Percentiles rank a stretch among this genome's conserved stretches.
Evolutionary conservation across 2,888 invertebrate species (phyloP).

Genomic region (Acanthoscelides obtectus): DNA sequence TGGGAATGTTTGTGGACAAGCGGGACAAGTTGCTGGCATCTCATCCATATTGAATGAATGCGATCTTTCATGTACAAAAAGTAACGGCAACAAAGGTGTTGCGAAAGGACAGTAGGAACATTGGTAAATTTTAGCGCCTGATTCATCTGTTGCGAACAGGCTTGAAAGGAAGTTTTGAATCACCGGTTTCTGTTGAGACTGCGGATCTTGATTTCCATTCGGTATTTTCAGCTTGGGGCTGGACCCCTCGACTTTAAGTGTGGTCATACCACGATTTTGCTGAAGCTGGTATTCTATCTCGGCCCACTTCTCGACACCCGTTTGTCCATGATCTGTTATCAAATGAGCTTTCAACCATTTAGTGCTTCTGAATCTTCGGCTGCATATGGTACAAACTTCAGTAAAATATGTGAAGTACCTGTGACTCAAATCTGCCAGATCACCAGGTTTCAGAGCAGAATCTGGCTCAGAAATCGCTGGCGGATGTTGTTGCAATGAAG

Average conservation of each 20-base stretch:
- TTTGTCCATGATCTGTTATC: slow-evolving; percentile 77
- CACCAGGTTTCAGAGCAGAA: slow-evolving; percentile 51
- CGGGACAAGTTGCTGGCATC: slow-evolving; percentile 53
- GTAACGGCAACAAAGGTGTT: slow-evolving; percentile 82
- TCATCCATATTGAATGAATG: slow-evolving; percentile 50
- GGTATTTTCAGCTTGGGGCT: slow-evolving; percentile 58
- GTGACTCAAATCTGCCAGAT: slow-evolving; percentile 56
- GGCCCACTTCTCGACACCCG: slow-evolving; percentile 59
- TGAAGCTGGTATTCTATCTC: slow-evolving; percentile 52
- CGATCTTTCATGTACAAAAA: slow-evolving; percentile 88
- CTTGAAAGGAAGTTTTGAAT: slow-evolving; percentile 53
- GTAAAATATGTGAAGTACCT: slow-evolving; percentile 64
- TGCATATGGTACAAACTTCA: slow-evolving; percentile 81
- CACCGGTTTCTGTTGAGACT: slow-evolving; percentile 38
- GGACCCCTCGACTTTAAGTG: slow-evolving; percentile 34
- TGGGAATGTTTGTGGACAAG: slow-evolving; percentile 55
- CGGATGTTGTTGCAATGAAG: slow-evolving; percentile 28
- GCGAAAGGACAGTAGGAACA: slow-evolving; percentile 88
- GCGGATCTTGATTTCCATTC: slow-evolving; percentile 45
- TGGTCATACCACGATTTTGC: slow-evolving; percentile 33
- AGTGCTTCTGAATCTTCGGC: slow-evolving; percentile 79
- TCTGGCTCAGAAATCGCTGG: slow-evolving; percentile 39
- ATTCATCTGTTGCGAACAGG: slow-evolving; percentile 52
- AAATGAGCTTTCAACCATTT: slow-evolving; percentile 87
- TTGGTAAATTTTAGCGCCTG: slow-evolving; percentile 70